These are phyloP conservation scores for Plecturocebus donacophilus DNA, from an alignment of 2,113 vertebrate genomes.

Conservation along the genomic window DNA sequence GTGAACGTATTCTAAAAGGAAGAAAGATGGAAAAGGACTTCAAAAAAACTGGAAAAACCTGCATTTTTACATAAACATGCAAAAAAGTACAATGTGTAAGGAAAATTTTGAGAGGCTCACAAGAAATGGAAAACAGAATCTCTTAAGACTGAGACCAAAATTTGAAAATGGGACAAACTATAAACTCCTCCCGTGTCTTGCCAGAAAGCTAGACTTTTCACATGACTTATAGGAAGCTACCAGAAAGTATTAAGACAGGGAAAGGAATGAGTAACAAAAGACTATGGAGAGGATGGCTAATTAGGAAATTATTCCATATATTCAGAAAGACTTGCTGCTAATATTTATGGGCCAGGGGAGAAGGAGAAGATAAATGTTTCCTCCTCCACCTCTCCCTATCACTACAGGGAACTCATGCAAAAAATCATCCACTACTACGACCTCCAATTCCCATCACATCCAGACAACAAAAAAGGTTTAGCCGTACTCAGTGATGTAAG, in stretches of 20 bases:
- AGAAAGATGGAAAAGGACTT: not conserved
- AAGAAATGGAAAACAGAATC: not conserved
- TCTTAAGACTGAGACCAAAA: not conserved
- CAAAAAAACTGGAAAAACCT: not conserved
- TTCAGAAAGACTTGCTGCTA: not conserved
- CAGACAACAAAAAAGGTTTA: not conserved
- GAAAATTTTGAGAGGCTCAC: not conserved
- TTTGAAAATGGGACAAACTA: not conserved
- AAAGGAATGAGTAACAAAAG: not conserved
- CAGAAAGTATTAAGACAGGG: not conserved
- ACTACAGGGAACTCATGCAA: not conserved
- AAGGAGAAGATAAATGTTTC: not conserved
- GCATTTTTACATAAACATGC: not conserved
- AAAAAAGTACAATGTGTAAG: not conserved
- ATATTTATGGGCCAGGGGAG: not conserved
- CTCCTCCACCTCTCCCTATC: not conserved
- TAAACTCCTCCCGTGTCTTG: not conserved
- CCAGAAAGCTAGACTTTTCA: not conserved
- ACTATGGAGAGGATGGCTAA: not conserved
- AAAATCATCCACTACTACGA: not conserved
- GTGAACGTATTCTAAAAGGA: not conserved
- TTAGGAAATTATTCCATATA: not conserved
- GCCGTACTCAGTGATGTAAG: not conserved
- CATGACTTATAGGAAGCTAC: not conserved
- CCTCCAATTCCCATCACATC: not conserved